Evolutionary conservation across 2,888 invertebrate genomes (phyloP).

Genomic region (Yponomeuta cagnagella): DNA sequence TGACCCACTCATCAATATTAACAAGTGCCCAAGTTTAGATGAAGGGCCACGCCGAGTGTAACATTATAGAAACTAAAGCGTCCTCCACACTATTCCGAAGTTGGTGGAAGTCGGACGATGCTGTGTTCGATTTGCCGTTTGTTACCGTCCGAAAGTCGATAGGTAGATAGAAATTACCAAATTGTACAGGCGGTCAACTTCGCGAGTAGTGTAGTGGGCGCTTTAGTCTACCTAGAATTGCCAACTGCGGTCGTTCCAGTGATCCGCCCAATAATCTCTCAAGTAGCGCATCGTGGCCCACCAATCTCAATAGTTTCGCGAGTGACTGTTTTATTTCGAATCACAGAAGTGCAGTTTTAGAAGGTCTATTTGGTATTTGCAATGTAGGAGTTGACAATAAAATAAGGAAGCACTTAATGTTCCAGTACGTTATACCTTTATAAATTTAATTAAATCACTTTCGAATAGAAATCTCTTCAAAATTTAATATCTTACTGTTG

Average conservation of each 20-base stretch:
- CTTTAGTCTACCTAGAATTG: neutral
- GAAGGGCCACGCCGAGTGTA: neutral
- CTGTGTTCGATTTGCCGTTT: too few species aligned
- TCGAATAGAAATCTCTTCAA: too few species aligned
- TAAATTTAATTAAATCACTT: too few species aligned
- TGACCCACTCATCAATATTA: constrained; percentile 1
- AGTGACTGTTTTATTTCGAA: neutral
- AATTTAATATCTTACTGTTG: too few species aligned
- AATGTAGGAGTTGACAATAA: neutral
- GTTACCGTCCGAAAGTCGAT: too few species aligned
- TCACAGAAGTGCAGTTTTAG: neutral
- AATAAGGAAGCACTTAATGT: neutral
- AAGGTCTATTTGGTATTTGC: neutral
- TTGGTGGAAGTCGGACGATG: too few species aligned
- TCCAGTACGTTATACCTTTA: too few species aligned
- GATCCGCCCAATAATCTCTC: neutral
- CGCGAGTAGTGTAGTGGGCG: too few species aligned
- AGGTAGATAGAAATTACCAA: too few species aligned
- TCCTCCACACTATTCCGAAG: too few species aligned
- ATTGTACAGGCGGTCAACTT: too few species aligned
- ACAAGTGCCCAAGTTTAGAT: neutral
- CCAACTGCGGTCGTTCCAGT: neutral
- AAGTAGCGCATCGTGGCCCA: neutral
- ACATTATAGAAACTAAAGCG: neutral
- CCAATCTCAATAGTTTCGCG: neutral